phyloP scores from a whole-genome alignment of 1,140 invertebrate species.

The Chlorops oryzae region DNA sequence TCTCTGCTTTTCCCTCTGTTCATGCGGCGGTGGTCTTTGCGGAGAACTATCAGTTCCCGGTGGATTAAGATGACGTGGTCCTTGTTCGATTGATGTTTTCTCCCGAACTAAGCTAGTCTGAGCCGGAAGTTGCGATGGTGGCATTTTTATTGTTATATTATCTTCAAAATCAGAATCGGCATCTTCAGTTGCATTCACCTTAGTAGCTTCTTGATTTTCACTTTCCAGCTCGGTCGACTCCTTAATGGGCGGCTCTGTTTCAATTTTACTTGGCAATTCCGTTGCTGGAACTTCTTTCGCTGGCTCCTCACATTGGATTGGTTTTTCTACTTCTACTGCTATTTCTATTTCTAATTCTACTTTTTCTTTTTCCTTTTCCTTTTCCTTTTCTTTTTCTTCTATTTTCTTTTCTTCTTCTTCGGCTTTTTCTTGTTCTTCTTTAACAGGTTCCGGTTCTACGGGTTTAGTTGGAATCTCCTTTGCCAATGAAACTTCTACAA shows the following conservation, averaged over 20 bases:
- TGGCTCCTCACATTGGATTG: background rate
- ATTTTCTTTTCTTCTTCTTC: slow-evolving; percentile 2
- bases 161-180: slow-evolving; percentile 54
- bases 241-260: background rate
- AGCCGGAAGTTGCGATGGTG: slow-evolving; percentile 32
- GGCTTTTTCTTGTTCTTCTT: background rate
- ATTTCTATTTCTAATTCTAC: slow-evolving; percentile 4
- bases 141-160: slow-evolving; percentile 55
- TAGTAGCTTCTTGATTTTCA: background rate
- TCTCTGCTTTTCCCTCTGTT: too few species aligned
- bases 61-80: slow-evolving; percentile 36
- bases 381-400: slow-evolving; percentile 2
- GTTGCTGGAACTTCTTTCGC: background rate
- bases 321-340: background rate
- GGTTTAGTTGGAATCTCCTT: background rate
- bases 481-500: background rate
- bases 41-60: slow-evolving; percentile 35
- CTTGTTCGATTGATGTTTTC: too few species aligned
- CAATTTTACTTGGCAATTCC: background rate
- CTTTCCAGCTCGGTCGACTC: too few species aligned
- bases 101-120: background rate
- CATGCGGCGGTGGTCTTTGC: too few species aligned
- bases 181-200: slow-evolving; percentile 22
- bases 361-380: background rate
- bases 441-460: background rate